Evolutionary conservation across 2,888 invertebrate species (phyloP), one percentile per base, ranked within the genome.

Genomic region (Athripsodes cinereus): DNA sequence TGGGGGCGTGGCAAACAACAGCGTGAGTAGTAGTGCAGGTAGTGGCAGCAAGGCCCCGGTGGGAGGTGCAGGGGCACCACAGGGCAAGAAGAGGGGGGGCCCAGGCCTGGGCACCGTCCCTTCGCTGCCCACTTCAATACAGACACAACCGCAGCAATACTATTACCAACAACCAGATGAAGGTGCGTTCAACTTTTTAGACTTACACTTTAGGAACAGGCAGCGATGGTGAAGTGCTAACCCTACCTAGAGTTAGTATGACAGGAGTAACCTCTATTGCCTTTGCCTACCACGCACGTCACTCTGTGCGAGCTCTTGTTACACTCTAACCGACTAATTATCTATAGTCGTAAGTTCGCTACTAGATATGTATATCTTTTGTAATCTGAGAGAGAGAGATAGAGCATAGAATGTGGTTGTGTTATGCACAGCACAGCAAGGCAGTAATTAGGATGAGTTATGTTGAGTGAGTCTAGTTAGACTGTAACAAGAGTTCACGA

Each of bases 161-260:
- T 79, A 79, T 71, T 79, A 79, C 69, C 79, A 77, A 67, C 79
- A 80, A 72, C 77, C 78, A 67, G 79, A 80, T 67, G 80, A 80
- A 80, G 78, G 78, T 80, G 77, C 78, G 79, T 80, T 80, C 74
- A 78, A 77, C 74, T 75, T 80, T 71, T 71, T 79, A 74, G 79
- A 80, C 74, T 79, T 79, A 72, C 78, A 80, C 70, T 75, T 79
- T 71, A 71, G 79, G 73, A 78, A 75, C 76, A 75, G 79, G 74
- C 79, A 79, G 77, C 76, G 79, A 71, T 80, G 80, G 79, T 80
- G 79, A 80, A 78, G 75, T 74, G 76, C 77, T 75, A 74, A 40
- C 16, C 40, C 40, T 40, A 16, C 78, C 78, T 76, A 75, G 75
- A 76, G 78, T 78, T 78, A 76, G 79, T 78, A 79, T 79, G 79